Evolutionary conservation across 1,140 invertebrate species (phyloP), one percentile per base, ranked within the genome.

Genomic region (Drosophila azteca): DNA sequence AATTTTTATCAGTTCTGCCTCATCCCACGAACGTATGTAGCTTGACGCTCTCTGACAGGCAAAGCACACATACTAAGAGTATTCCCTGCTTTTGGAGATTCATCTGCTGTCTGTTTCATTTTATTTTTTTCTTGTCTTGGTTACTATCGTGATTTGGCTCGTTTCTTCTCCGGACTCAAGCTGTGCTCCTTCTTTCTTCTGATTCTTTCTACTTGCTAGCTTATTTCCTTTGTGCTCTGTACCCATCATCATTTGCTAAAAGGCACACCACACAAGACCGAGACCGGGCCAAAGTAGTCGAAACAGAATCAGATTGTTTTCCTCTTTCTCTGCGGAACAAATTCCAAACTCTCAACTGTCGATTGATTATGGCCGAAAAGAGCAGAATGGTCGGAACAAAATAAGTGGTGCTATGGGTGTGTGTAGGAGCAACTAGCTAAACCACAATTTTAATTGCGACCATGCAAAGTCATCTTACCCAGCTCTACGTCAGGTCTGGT

Each of bases 381-480:
- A 13, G 35, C 11, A 13, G 35, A 13, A 35, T 35, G 31, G 31
- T 31, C 8, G 29, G 8, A 31, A 31, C 2, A 20, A 29, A 46
- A 6, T 22, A 5, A 3, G 15, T 4, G 31, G 0, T 7, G n/a
- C 8, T 9, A 22, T 29, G n/a, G 7, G 26, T 11, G 46, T 35
- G 2, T 31, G n/a, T n/a, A n/a, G 39, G 39, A 41, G 67, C 71
- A 58, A 61, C 72, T 76, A 68, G 63, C 72, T 75, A 76, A 74
- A 76, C 72, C 76, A 76, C 73, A 77, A 77, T 85, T 85, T 85
- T 85, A 87, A 88, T 87, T 87, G 79, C 84, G 66, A 72, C 44
- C 69, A 64, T 59, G 58, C 74, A 51, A 54, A 80, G 66, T 72
- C 66, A 70, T 41, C 52, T 13, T 39, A 9, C 8, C 44, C 31